These are phyloP conservation scores for Pantherophis vulpinus DNA, from an alignment of 2,797 vertebrate genomes.

Conservation along the genomic window DNA sequence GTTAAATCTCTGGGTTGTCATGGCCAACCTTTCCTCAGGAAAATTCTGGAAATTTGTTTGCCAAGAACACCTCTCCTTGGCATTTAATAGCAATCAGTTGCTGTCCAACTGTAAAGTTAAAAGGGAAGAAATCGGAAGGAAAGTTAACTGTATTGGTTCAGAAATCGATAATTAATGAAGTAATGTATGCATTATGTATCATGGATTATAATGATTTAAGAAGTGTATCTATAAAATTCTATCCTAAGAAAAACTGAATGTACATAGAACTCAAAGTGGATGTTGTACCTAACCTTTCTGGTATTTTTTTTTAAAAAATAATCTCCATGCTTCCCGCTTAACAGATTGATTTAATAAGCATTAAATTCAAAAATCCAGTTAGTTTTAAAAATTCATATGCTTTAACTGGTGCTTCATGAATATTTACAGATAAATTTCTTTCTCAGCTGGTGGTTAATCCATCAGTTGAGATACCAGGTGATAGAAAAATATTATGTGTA, in stretches of 20 bases:
- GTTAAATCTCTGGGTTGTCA: background rate
- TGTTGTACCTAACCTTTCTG: background rate
- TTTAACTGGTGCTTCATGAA: constrained; percentile 13
- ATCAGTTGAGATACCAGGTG: constrained; percentile 5
- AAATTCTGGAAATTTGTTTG: background rate
- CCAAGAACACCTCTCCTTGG: background rate
- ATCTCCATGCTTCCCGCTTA: background rate
- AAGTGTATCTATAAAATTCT: background rate
- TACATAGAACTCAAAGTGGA: background rate
- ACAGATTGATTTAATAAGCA: constrained; percentile 1
- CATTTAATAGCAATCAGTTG: background rate
- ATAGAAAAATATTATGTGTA: background rate
- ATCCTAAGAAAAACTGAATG: background rate
- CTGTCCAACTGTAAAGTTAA: background rate
- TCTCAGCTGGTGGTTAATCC: constrained; percentile 10
- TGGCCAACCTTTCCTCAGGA: background rate
- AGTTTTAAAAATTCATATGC: constrained; percentile 7
- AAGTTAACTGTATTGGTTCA: background rate
- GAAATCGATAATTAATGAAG: background rate
- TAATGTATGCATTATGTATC: background rate
- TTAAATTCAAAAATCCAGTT: constrained; percentile 9
- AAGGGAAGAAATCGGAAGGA: background rate
- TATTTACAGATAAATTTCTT: constrained; percentile 22
- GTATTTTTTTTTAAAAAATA: background rate
- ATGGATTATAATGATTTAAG: background rate